Percentiles rank a stretch among this genome's conserved stretches.
These are phyloP conservation scores for Crotophaga sulcirostris DNA, from an alignment of 2,113 vertebrate species.

Conservation along the genomic window DNA sequence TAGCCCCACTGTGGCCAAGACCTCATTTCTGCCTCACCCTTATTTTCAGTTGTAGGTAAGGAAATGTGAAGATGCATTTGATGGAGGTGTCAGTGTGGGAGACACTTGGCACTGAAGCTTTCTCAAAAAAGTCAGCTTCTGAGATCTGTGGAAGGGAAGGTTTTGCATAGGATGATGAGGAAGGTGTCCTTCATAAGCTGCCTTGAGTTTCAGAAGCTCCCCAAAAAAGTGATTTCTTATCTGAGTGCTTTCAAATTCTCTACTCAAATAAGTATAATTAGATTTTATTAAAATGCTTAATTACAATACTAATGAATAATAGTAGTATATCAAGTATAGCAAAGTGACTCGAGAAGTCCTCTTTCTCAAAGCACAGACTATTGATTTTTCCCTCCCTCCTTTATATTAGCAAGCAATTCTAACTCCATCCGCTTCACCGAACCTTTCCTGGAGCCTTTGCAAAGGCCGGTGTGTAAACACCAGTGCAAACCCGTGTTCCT, in stretches of 20 bases:
- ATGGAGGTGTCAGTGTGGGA: neutral
- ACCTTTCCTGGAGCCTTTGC: no score
- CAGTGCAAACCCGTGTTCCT: fast-evolving
- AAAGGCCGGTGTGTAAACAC: no score
- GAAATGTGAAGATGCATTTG: fast-evolving
- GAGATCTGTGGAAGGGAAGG: neutral
- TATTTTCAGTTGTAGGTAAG: neutral
- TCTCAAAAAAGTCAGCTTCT: neutral
- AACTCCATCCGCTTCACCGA: fast-evolving
- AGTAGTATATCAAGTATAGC: neutral
- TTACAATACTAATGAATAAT: no score
- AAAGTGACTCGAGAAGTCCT: neutral
- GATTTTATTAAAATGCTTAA: neutral
- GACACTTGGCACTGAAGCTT: neutral
- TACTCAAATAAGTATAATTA: neutral
- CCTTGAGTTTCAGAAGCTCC: neutral
- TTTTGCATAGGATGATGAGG: neutral
- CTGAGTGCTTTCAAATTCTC: neutral
- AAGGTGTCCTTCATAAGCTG: neutral
- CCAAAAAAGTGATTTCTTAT: neutral
- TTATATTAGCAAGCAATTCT: fast-evolving
- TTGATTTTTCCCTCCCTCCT: no score
- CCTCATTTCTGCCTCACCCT: neutral
- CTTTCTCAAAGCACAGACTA: neutral
- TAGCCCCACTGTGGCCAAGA: fast-evolving